These are phyloP conservation scores for Ailuropoda melanoleuca DNA, from an alignment of 2,113 vertebrate species.

Conservation along the genomic window DNA sequence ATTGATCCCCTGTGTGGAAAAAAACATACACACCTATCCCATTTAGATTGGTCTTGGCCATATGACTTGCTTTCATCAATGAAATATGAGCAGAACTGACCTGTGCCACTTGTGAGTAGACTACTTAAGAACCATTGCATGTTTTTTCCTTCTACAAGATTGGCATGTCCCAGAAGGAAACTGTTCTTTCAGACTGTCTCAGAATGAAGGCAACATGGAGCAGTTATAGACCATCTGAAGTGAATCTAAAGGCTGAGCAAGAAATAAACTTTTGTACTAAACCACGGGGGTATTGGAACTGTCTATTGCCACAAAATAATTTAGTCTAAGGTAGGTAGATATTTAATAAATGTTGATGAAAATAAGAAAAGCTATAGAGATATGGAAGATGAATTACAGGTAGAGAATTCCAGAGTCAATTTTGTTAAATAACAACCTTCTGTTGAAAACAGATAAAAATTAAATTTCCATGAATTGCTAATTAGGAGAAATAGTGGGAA, in stretches of 20 bases:
- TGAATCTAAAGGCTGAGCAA: neutral
- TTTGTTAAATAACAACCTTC: neutral
- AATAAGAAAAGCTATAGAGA: neutral
- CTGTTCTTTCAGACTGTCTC: neutral
- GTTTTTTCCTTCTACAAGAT: neutral
- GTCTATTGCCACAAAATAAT: neutral
- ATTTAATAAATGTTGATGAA: neutral
- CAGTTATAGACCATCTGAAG: neutral
- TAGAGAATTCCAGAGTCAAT: neutral
- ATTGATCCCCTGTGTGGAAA: neutral
- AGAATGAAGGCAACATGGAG: neutral
- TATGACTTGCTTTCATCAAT: neutral
- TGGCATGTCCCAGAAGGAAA: neutral
- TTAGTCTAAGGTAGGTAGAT: neutral
- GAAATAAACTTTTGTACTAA: neutral
- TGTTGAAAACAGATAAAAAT: neutral
- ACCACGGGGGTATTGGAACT: neutral
- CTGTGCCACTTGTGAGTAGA: neutral
- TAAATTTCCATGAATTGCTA: neutral
- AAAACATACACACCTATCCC: neutral
- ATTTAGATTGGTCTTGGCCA: neutral
- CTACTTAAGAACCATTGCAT: neutral
- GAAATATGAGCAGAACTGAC: neutral
- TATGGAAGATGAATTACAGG: neutral
- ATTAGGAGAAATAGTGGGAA: slow-evolving; percentile 7